Conservation (phyloP, 2,888 invertebrate species). For the Tenodera sinensis region DNA sequence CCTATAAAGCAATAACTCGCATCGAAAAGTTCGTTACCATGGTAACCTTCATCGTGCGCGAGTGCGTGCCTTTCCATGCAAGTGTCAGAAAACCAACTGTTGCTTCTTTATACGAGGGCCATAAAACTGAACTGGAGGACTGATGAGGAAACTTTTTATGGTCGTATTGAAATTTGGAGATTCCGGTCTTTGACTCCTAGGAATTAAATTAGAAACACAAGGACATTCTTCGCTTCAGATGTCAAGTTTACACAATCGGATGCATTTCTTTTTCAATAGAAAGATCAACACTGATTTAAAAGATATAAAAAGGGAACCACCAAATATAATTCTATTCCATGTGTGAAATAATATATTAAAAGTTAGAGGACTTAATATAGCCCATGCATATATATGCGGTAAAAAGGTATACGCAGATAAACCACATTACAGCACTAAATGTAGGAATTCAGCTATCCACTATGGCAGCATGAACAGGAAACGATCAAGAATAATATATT, state of each 20-base stretch:
- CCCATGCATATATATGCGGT: too few species aligned
- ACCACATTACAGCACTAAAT: too few species aligned
- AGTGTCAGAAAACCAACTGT: background rate
- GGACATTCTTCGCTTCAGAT: background rate
- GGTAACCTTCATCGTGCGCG: background rate
- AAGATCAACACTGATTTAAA: too few species aligned
- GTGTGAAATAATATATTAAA: too few species aligned
- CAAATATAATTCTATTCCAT: too few species aligned
- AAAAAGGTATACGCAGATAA: too few species aligned
- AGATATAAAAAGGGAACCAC: too few species aligned
- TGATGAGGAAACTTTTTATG: background rate
- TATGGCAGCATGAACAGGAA: too few species aligned
- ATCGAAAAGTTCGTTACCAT: background rate
- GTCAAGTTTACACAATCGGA: background rate
- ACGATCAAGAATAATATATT: too few species aligned
- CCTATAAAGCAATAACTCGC: background rate
- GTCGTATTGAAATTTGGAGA: background rate
- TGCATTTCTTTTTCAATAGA: too few species aligned
- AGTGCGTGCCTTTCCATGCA: background rate
- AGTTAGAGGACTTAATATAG: too few species aligned
- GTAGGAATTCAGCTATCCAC: too few species aligned
- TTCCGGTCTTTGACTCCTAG: background rate
- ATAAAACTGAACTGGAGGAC: background rate
- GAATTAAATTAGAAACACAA: background rate
- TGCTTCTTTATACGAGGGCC: background rate